phyloP scores from a whole-genome alignment of 2,113 vertebrate genomes.

The Sylvilagus bachmani region DNA sequence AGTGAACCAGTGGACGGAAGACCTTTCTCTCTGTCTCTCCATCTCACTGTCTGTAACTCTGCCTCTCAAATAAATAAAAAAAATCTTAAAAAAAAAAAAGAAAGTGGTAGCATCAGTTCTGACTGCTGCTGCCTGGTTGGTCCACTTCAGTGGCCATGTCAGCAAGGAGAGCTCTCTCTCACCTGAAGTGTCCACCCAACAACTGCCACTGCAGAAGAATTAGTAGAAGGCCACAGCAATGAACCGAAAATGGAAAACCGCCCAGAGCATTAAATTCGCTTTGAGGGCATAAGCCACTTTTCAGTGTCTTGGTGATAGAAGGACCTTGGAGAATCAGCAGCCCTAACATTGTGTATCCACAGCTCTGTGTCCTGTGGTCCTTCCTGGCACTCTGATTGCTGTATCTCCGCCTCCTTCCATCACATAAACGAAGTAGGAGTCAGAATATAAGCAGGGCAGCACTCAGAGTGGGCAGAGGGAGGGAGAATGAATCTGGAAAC shows the following conservation, averaged over 20 bases:
- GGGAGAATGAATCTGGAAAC: neutral
- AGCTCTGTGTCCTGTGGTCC: neutral
- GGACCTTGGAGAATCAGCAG: neutral
- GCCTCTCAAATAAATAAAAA: too few species aligned
- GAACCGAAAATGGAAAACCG: constrained; percentile 34
- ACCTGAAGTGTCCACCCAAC: neutral
- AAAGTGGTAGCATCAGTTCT: neutral
- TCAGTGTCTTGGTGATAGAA: neutral
- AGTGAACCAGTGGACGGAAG: too few species aligned
- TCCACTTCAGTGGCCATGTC: neutral
- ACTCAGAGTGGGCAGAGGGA: neutral
- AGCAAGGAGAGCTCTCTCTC: neutral
- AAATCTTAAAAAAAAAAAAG: too few species aligned
- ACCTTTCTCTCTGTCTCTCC: too few species aligned
- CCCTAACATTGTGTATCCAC: fast-evolving
- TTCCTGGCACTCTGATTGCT: neutral
- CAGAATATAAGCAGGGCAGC: neutral
- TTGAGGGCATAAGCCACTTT: neutral
- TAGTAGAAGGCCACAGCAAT: neutral
- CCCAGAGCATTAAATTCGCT: neutral
- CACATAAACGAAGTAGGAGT: neutral
- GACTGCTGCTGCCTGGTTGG: neutral
- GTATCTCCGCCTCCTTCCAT: neutral
- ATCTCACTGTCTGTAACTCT: too few species aligned
- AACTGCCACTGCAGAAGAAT: constrained; percentile 8